phyloP scores from a whole-genome alignment of 2,113 vertebrate genomes.

The Buteo buteo region DNA sequence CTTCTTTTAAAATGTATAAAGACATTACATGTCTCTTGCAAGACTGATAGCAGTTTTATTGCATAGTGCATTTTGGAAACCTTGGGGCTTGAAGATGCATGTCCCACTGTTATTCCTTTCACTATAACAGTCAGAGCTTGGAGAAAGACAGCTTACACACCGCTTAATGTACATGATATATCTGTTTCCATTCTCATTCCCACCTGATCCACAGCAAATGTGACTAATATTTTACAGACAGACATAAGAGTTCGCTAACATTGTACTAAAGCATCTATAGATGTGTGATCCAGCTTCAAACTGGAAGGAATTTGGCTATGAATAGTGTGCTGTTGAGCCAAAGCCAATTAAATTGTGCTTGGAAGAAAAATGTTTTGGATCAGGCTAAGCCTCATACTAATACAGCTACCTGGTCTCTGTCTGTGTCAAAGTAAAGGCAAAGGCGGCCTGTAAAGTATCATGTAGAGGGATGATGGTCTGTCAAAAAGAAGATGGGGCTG shows the following conservation, averaged over 20 bases:
- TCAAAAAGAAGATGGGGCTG: background rate
- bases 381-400: background rate
- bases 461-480: background rate
- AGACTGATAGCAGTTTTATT: background rate
- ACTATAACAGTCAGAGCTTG: background rate
- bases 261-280: background rate
- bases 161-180: background rate
- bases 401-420: background rate
- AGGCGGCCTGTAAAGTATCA: background rate
- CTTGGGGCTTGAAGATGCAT: background rate
- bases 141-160: background rate
- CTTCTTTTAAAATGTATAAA: background rate
- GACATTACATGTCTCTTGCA: background rate
- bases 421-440: background rate
- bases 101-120: background rate
- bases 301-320: background rate
- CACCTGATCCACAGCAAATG: background rate
- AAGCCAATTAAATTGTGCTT: background rate
- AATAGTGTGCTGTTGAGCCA: background rate
- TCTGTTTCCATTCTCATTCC: background rate
- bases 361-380: background rate
- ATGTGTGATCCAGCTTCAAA: background rate
- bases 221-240: background rate
- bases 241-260: background rate
- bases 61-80: background rate